Base-by-base conservation (phyloP, 2,113 vertebrate genomes). In the Micronycteris hirsuta region DNA sequence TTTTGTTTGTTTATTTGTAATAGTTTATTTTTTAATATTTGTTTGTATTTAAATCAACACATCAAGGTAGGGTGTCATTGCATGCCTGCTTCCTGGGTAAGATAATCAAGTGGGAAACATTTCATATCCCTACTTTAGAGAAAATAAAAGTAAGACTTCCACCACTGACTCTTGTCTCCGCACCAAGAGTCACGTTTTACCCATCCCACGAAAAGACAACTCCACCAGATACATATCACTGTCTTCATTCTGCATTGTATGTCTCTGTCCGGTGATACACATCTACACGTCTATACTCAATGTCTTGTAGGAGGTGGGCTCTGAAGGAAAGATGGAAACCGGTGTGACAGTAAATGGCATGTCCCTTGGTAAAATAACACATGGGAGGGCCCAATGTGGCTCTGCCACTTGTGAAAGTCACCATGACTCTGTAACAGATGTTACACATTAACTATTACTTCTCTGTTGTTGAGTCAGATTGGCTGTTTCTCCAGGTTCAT, bases 121-220 rank as follows among this genome's bases (percentile, higher is more conserved):
- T 52, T 77, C 28, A 19, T 0, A 43, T 4, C 0, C 7, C 31
- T 56, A 12, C 36, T 41, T 68, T 38, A 52, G 63, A 94, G 43
- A 56, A 86, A 89, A 80, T 82, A 49, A 70, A 97, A 87, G 9
- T 49, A 70, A 73, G 63, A 16, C 33, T 89, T 94, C 76, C 1
- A 26, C 4, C 26, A 36, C 68, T 56, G 15, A 54, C 19, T 22
- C 22, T 54, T 65, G 11, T 68, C 15, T 82, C 28, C 52, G 41
- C 14, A 76, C 33, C 58, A 22, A 78, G 47, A 73, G 17, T 80
- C 56, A 4, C 54, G 47, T 86, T 91, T 88, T 82, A 67, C 61
- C 22, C 17, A 5, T 56, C 54, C 28, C 17, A 2, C 2, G 26
- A 36, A 78, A 49, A 92, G n/a, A 68, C 24, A 70, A 1, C n/a